Evolutionary conservation across 2,888 invertebrate species (phyloP).

Genomic region (Drosophila fulvimacula): DNA sequence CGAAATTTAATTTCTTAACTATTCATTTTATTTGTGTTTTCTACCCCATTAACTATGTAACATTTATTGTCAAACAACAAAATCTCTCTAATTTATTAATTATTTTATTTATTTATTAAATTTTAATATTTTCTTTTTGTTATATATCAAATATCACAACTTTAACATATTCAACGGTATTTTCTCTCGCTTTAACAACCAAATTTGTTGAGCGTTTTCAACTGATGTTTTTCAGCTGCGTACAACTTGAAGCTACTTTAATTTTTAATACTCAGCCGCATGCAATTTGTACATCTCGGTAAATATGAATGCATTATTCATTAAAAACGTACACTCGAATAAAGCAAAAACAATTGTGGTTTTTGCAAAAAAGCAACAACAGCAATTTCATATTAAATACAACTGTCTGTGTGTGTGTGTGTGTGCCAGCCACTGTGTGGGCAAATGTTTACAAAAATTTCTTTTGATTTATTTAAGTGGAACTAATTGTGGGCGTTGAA

Average conservation of each 20-base stretch:
- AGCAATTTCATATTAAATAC: slow-evolving; percentile 32
- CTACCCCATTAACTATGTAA: too few species aligned
- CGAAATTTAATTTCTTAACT: too few species aligned
- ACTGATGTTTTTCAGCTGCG: neutral
- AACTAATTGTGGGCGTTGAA: slow-evolving; percentile 81
- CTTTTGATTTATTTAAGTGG: slow-evolving; percentile 80
- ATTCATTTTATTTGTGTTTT: too few species aligned
- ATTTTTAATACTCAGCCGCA: slow-evolving; percentile 32
- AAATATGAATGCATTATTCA: slow-evolving; percentile 66
- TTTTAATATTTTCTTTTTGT: too few species aligned
- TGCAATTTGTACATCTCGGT: slow-evolving; percentile 49
- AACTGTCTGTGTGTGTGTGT: slow-evolving; percentile 8
- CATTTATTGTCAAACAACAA: too few species aligned
- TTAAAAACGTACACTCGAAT: slow-evolving; percentile 50
- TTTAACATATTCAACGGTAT: neutral
- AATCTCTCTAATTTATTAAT: too few species aligned
- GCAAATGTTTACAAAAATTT: slow-evolving; percentile 71
- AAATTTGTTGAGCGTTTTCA: neutral
- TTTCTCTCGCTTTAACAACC: neutral
- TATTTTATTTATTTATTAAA: too few species aligned
- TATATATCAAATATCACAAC: neutral
- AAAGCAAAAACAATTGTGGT: slow-evolving; percentile 60
- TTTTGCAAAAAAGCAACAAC: slow-evolving; percentile 51
- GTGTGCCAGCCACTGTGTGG: slow-evolving; percentile 29
- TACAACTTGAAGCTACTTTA: slow-evolving; percentile 18